Percentiles rank a stretch among this genome's conserved stretches.
Evolutionary conservation across 2,888 invertebrate genomes (phyloP).

Genomic region (Melieria picta): DNA sequence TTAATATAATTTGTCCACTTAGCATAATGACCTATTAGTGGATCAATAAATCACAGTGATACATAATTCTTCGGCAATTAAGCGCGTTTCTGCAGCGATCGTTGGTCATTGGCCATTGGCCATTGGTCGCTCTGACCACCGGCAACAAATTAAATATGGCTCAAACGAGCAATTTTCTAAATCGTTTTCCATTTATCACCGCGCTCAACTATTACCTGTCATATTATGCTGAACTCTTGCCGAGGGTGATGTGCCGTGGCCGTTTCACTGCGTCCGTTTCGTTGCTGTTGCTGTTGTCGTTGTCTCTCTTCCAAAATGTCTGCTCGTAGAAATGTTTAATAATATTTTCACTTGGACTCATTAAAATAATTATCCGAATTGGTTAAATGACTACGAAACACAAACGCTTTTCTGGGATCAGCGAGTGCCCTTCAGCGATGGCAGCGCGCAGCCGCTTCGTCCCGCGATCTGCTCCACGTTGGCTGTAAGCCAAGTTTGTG

Average conservation of each 20-base stretch:
- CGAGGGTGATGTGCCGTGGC: conserved; percentile 46
- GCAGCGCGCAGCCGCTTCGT: conserved; percentile 16
- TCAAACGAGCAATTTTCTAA: conserved; percentile 50
- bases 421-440: conserved; percentile 33
- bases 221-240: conserved; percentile 58
- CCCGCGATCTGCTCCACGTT: not conserved
- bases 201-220: conserved; percentile 55
- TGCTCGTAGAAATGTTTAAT: conserved; percentile 49
- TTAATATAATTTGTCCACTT: conserved; percentile 36
- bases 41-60: conserved; percentile 27
- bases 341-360: conserved; percentile 57
- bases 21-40: conserved; percentile 27
- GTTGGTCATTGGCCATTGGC: conserved; percentile 9
- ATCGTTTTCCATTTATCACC: conserved; percentile 57
- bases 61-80: conserved; percentile 24
- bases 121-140: conserved; percentile 24
- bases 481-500: too few species aligned
- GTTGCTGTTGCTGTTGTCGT: conserved; percentile 4
- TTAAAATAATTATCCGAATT: conserved; percentile 59
- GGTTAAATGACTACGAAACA: conserved; percentile 52
- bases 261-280: conserved; percentile 17
- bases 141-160: conserved; percentile 54
- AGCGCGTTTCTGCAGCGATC: conserved; percentile 20
- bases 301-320: not conserved
- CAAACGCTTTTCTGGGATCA: not conserved